phyloP scores from a whole-genome alignment of 2,888 invertebrate species.

The Calameuta idolon region DNA sequence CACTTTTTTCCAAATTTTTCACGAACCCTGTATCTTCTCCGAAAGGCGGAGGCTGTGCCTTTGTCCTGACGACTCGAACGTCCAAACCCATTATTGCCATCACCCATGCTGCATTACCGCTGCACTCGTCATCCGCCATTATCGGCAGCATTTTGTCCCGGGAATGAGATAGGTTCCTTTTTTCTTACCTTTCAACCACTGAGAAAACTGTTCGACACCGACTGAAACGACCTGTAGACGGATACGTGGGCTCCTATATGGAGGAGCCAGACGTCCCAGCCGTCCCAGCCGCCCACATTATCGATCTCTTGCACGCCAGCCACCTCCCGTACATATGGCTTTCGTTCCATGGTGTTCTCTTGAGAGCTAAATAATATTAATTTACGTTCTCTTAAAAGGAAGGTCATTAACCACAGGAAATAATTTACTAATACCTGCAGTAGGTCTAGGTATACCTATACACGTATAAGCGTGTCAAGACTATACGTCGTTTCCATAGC shows the following conservation, averaged over 20 bases:
- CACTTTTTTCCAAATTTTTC: not conserved
- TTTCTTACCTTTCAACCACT: not conserved
- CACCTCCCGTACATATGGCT: constrained; percentile 10
- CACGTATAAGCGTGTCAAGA: not conserved
- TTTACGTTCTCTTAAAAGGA: not conserved
- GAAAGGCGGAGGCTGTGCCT: not conserved
- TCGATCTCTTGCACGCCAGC: constrained; percentile 24
- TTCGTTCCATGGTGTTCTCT: not conserved
- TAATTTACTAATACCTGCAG: not conserved
- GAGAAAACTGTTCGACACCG: not conserved
- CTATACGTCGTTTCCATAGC: not conserved
- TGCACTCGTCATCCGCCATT: not conserved
- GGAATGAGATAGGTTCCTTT: not conserved
- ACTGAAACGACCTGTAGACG: not conserved
- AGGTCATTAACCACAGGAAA: not conserved
- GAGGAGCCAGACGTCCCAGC: not conserved
- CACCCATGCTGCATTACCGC: not conserved
- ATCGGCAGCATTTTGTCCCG: not conserved
- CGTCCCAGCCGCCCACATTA: constrained; percentile 3
- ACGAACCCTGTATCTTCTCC: not conserved
- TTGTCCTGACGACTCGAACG: not conserved
- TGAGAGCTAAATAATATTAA: not conserved
- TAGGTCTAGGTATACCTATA: not conserved
- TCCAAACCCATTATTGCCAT: not conserved
- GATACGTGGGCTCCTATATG: not conserved